Conservation (phyloP, 1,140 invertebrate species). For the Paramacrobiotus metropolitanus region DNA sequence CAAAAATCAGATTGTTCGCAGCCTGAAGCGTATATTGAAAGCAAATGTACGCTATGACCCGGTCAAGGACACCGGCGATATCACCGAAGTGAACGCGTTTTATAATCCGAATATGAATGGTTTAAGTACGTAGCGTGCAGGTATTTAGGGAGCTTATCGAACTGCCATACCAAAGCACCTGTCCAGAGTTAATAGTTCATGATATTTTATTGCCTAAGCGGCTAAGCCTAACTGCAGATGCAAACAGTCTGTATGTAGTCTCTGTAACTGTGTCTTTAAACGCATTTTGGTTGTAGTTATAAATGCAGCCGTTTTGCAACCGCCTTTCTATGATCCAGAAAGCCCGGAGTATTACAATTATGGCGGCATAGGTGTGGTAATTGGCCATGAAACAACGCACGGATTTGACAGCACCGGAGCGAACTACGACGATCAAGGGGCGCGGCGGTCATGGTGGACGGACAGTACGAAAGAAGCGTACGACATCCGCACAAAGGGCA, state of each 20-base stretch:
- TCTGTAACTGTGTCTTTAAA: too few relatives aligned
- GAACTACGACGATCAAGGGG: background rate
- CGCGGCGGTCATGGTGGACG: background rate
- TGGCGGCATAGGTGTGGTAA: conserved; percentile 34
- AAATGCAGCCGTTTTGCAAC: conserved; percentile 29
- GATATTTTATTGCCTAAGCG: too few relatives aligned
- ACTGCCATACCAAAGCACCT: background rate
- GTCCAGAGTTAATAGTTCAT: conserved; percentile 17
- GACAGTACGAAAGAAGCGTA: background rate
- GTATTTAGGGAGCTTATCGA: background rate
- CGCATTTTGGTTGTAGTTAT: too few relatives aligned
- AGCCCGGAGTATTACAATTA: conserved; percentile 31
- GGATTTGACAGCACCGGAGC: conserved; percentile 23
- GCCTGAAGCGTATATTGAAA: background rate
- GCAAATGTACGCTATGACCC: background rate
- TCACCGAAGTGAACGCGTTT: background rate
- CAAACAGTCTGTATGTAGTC: too few relatives aligned
- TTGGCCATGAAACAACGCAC: conserved; percentile 36
- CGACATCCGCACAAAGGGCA: background rate
- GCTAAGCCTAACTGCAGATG: too few relatives aligned
- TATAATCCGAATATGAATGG: background rate
- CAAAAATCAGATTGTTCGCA: background rate
- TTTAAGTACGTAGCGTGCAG: background rate
- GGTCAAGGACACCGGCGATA: background rate
- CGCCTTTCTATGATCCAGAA: conserved; percentile 26